Evolutionary conservation across 2,113 vertebrate species (phyloP), one percentile per base, ranked within the genome.

Genomic region (Aspidoscelis tigris): DNA sequence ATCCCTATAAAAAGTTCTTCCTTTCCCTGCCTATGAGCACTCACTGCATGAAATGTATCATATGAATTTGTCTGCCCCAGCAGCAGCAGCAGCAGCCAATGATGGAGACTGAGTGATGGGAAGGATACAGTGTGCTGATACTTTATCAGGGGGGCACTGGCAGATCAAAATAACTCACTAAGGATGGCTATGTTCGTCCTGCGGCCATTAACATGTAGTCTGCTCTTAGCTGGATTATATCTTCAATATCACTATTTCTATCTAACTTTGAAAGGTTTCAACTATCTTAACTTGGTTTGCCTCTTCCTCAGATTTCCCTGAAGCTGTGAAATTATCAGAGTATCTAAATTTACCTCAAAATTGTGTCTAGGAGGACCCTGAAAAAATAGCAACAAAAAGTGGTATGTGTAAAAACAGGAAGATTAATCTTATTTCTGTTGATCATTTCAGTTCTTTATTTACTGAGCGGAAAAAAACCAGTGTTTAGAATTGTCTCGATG

Each of bases 401-500:
- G 22, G 10, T 8, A 74, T 11, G 20, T 21, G 11, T 8, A 12
- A 12, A 73, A n/a, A 26, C 39, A 7, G 5, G 14, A 24, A 47
- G 10, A 79, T 26, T 26, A 14, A 7, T 16, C 26, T 73, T 61
- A 77, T 33, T 64, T 61, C 71, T 65, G 55, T 6, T 66, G 80
- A 74, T 47, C 74, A 50, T 64, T 39, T 73, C 58, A 26, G 44
- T 73, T 71, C 55, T 77, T 72, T 47, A 41, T 73, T 43, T 64
- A 24, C 22, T 18, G 72, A 50, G 50, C 72, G 47, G 14, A 12
- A 14, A 68, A 33, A 14, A 66, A 11, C 43, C 26, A 26, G 75
- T 50, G 41, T 77, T 14, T 70, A 50, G 26, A 78, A 66, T 50
- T n/a, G 2, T 84, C n/a, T 84, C 55, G 73, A 24, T 79, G 44